These are phyloP conservation scores for Austrolebias charrua DNA, from an alignment of 2,797 vertebrate species.

Conservation along the genomic window DNA sequence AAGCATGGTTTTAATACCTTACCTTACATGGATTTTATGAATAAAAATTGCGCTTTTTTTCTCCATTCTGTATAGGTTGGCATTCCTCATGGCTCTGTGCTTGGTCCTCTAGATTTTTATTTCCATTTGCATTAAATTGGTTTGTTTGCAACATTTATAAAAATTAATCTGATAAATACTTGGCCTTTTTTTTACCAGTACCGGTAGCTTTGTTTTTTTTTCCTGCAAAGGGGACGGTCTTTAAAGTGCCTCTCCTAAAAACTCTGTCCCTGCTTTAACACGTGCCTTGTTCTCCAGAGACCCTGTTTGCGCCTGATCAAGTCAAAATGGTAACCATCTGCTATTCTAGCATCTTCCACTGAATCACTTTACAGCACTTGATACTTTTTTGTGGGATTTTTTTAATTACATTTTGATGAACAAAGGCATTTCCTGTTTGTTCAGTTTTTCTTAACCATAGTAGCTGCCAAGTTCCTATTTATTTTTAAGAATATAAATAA, in stretches of 20 bases:
- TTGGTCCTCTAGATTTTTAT: slow-evolving; percentile 15
- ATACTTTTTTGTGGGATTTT: too few relatives aligned
- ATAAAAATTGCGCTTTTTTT: background rate
- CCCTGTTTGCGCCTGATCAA: too few relatives aligned
- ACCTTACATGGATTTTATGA: slow-evolving; percentile 15
- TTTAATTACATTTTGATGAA: too few relatives aligned
- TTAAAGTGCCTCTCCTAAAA: background rate
- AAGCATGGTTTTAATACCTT: background rate
- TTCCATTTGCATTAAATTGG: background rate
- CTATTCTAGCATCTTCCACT: background rate
- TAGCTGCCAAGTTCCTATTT: too few relatives aligned
- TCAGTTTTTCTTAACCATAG: too few relatives aligned
- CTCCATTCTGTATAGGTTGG: slow-evolving; percentile 5
- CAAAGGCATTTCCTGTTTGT: too few relatives aligned
- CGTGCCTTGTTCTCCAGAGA: background rate
- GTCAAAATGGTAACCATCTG: background rate
- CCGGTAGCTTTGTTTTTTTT: background rate
- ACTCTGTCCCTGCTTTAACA: background rate
- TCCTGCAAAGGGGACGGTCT: background rate
- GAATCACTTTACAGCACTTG: too few relatives aligned
- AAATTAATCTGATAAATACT: background rate
- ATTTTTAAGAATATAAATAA: too few relatives aligned
- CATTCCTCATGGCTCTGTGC: slow-evolving; percentile 24
- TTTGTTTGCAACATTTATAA: slow-evolving; percentile 4
- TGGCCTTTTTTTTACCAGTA: too few relatives aligned